Base-by-base conservation (phyloP, 2,888 invertebrate species). In the Zygaena filipendulae region DNA sequence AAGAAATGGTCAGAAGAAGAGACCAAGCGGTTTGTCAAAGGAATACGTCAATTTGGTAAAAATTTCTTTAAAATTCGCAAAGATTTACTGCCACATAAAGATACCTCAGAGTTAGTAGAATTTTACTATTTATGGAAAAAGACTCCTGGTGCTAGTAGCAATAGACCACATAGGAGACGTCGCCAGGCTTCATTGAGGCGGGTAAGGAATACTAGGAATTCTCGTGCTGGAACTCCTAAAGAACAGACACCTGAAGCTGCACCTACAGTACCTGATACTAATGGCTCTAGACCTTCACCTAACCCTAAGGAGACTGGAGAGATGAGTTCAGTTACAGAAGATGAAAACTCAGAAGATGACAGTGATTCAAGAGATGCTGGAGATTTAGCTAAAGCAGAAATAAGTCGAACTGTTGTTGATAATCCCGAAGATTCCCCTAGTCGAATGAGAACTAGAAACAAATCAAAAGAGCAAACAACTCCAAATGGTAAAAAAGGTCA, bases 91-190 rank as follows among this genome's bases (percentile, higher is more conserved):
- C 95, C 97, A 30, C 95, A 97, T 66, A 95, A 97, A 83, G 96
- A 97, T 60, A 97, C 97, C 53, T 90, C 95, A 30, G 97, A 99
- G 66, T 80, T 99, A 56, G 97, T 99, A 29, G 97, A 97, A 69
- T 99, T 95, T 81, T 99, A 99, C 79, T 99, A 99, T 80, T 84
- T 97, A 59, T 99, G 99, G 99, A 99, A 99, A 82, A 99, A 98
- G 82, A 97, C 97, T 20, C 95, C 97, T 11, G 95, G 95, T 52
- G 98, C 98, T 38, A 94, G 95, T 67, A 95, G 94, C 63, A 96
- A 96, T 69, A 86, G 97, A 46, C 97, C 97, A 13, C 96, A 97
- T 60, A 84, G 97, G 42, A 84, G 97, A 59, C 83, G 95, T 40
- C 83, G 95, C 28, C 93, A 92, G 64, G 91, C 91, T 47, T 93